Conservation (phyloP, 1,140 invertebrate genomes). For the Drosophila ironensis region DNA sequence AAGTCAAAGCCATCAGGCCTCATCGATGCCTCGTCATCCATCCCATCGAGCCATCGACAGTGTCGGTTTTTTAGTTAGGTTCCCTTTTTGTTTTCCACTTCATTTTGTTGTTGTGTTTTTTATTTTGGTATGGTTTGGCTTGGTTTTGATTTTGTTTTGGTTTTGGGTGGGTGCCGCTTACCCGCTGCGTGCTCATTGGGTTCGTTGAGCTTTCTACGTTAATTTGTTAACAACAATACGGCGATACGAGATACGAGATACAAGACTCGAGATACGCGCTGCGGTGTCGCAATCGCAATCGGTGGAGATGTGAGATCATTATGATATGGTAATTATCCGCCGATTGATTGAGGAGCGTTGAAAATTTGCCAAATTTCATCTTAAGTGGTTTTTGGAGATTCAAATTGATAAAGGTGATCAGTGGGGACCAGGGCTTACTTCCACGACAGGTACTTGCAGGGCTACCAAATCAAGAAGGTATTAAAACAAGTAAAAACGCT, state of each 20-base stretch:
- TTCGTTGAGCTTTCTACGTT: constrained; percentile 80
- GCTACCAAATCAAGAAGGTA: background rate
- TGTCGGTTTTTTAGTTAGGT: constrained; percentile 46
- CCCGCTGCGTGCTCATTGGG: constrained; percentile 60
- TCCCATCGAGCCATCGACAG: constrained; percentile 66
- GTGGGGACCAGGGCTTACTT: background rate
- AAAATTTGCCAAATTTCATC: constrained; percentile 62
- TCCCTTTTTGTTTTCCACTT: background rate
- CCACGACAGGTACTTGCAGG: background rate
- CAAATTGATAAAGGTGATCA: background rate
- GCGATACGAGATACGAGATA: constrained; percentile 35
- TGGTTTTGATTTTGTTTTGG: constrained; percentile 11
- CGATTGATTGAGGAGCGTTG: constrained; percentile 52
- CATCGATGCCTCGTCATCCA: constrained; percentile 62
- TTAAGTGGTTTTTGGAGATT: constrained; percentile 23
- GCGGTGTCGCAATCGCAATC: constrained; percentile 47
- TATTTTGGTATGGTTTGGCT: no score
- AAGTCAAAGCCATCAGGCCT: constrained; percentile 56
- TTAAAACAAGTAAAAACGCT: no score
- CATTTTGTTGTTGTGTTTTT: background rate
- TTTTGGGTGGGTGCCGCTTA: constrained; percentile 60
- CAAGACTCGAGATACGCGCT: constrained; percentile 29
- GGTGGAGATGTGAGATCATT: constrained; percentile 45
- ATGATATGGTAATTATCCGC: constrained; percentile 62
- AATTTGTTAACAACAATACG: constrained; percentile 76